phyloP scores from a whole-genome alignment of 2,888 invertebrate genomes.

The Drosophila rubida region DNA sequence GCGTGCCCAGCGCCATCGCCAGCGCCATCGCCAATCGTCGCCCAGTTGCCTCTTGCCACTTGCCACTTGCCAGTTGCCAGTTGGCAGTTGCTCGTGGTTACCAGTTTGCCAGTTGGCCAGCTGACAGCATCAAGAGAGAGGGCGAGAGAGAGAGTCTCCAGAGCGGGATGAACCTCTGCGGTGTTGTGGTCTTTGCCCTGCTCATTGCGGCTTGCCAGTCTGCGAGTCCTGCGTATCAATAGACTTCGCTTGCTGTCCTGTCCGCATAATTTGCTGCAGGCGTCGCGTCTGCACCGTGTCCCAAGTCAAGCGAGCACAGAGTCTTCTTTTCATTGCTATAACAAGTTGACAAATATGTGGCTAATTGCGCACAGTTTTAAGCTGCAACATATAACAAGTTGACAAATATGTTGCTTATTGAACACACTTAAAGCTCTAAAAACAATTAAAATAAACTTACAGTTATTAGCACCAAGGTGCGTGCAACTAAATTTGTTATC shows the following conservation, averaged over 20 bases:
- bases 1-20: constrained; percentile 42
- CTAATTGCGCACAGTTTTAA: too few relatives aligned
- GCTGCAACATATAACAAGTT: too few relatives aligned
- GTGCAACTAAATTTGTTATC: constrained; percentile 37
- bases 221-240: constrained; percentile 60
- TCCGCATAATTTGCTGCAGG: constrained; percentile 54
- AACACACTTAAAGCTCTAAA: too few relatives aligned
- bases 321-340: too few relatives aligned
- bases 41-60: constrained; percentile 18
- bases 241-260: constrained; percentile 51
- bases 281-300: constrained; percentile 37
- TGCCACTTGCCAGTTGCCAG: constrained; percentile 24
- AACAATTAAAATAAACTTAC: too few relatives aligned
- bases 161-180: constrained; percentile 56
- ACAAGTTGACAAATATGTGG: not conserved
- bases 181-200: constrained; percentile 62
- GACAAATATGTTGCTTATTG: too few relatives aligned
- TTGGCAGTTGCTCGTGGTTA: constrained; percentile 18
- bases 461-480: constrained; percentile 35
- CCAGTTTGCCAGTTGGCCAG: constrained; percentile 3
- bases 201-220: constrained; percentile 54
- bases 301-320: constrained; percentile 4
- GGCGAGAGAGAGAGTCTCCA: constrained; percentile 19
- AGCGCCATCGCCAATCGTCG: constrained; percentile 21
- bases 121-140: constrained; percentile 15